Conservation (phyloP, 2,113 vertebrate genomes). For the Collichthys lucidus region DNA sequence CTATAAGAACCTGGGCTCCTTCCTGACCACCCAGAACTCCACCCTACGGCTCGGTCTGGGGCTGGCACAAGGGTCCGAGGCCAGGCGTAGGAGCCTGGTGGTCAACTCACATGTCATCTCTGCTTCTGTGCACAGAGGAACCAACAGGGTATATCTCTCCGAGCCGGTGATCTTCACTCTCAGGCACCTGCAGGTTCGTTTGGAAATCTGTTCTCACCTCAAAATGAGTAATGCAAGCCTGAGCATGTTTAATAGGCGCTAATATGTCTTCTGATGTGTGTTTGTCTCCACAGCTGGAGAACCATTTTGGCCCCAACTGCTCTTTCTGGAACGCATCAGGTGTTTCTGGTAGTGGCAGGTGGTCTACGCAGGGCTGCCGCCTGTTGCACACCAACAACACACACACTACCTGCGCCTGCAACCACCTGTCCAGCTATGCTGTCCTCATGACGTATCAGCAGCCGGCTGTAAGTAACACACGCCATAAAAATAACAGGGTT, state of each 20-base stretch:
- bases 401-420: constrained; percentile 95
- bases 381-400: constrained; percentile 93
- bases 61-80: constrained; percentile 68
- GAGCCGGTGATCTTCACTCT: constrained; percentile 94
- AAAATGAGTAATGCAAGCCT: not conserved
- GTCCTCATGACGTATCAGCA: constrained; percentile 93
- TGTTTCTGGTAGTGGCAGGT: constrained; percentile 90
- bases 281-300: constrained; percentile 86
- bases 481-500: constrained; percentile 8
- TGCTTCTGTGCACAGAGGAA: constrained; percentile 94
- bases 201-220: not conserved
- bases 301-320: constrained; percentile 95
- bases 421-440: constrained; percentile 95
- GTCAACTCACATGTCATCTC: constrained; percentile 95
- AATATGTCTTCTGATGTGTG: constrained; percentile 14
- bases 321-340: constrained; percentile 96
- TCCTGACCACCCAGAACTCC: constrained; percentile 92
- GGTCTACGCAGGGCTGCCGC: constrained; percentile 94
- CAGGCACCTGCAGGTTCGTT: constrained; percentile 88
- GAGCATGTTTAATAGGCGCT: not conserved
- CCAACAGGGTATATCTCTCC: constrained; percentile 92
- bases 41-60: constrained; percentile 87
- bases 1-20: constrained; percentile 93
- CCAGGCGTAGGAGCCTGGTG: constrained; percentile 83
- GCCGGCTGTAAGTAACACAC: constrained; percentile 83